Conservation (phyloP, 1,140 invertebrate genomes). For the Bombus balteatus region DNA sequence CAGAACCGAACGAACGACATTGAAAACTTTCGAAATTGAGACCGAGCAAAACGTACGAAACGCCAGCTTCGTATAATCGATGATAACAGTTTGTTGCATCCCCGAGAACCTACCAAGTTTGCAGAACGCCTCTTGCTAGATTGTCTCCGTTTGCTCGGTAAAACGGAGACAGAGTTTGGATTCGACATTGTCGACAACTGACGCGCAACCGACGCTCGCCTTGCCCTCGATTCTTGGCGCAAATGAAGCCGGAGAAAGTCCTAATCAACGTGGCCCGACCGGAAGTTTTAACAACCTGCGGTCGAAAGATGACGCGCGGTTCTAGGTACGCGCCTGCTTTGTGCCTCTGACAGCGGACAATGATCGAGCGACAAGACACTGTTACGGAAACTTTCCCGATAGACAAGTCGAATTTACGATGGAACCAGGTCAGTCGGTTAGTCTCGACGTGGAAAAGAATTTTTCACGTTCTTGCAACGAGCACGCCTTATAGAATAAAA, state of each 20-base stretch:
- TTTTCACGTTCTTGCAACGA: too few species aligned
- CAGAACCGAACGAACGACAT: not conserved
- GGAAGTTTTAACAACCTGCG: too few species aligned
- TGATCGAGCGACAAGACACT: too few species aligned
- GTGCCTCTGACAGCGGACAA: too few species aligned
- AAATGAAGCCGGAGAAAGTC: conserved; percentile 37
- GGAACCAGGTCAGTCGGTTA: too few species aligned
- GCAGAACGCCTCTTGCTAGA: not conserved
- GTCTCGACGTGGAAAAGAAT: too few species aligned
- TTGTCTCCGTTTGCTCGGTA: not conserved
- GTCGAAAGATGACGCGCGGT: too few species aligned
- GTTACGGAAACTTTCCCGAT: too few species aligned
- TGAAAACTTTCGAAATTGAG: not conserved
- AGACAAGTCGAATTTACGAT: too few species aligned
- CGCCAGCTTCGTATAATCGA: not conserved
- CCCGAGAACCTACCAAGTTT: not conserved
- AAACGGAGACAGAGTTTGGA: not conserved
- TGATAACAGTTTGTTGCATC: conserved; percentile 9
- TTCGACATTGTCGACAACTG: conserved; percentile 32
- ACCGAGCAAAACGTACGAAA: not conserved
- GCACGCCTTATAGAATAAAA: too few species aligned
- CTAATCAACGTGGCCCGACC: too few species aligned
- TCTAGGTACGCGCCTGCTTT: too few species aligned
- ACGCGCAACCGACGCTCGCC: not conserved
- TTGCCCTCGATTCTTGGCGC: not conserved